Percentiles rank a stretch among this genome's conserved stretches.
These are phyloP conservation scores for Megalops atlanticus DNA, from an alignment of 2,113 vertebrate species.

Conservation along the genomic window DNA sequence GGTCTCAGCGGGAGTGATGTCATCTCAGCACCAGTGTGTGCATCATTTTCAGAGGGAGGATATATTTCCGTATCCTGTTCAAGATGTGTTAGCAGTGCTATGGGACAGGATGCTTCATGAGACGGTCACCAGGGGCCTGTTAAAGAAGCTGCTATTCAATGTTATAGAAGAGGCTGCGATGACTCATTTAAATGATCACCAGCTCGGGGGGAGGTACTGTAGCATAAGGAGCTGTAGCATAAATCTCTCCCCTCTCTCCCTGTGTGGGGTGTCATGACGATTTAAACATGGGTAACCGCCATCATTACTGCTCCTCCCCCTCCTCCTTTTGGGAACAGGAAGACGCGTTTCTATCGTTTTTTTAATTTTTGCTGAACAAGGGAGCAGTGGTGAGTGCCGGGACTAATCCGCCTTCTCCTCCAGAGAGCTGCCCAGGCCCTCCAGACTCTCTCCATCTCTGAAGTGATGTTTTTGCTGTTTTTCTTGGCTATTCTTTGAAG, in stretches of 20 bases:
- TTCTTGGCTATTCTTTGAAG: neutral
- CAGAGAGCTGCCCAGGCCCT: neutral
- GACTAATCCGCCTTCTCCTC: neutral
- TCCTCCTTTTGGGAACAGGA: neutral
- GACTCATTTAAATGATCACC: slow-evolving; percentile 12
- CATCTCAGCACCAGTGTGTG: no score
- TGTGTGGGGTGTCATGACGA: neutral
- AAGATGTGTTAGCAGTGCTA: no score
- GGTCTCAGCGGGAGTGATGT: no score
- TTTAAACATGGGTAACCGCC: neutral
- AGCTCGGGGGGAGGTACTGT: neutral
- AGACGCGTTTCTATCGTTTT: neutral
- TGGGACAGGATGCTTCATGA: neutral
- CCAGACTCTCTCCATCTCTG: neutral
- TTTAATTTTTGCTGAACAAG: no score
- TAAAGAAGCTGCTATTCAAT: neutral
- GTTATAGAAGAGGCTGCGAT: neutral
- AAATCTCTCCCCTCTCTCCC: neutral
- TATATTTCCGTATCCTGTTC: no score
- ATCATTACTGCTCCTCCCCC: neutral
- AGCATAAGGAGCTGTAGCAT: neutral
- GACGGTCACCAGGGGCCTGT: neutral
- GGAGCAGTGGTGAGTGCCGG: no score
- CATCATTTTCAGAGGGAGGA: no score
- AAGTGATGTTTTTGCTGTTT: neutral